Evolutionary conservation across 1,140 invertebrate species (phyloP).

Genomic region (Marisa cornuarietis): DNA sequence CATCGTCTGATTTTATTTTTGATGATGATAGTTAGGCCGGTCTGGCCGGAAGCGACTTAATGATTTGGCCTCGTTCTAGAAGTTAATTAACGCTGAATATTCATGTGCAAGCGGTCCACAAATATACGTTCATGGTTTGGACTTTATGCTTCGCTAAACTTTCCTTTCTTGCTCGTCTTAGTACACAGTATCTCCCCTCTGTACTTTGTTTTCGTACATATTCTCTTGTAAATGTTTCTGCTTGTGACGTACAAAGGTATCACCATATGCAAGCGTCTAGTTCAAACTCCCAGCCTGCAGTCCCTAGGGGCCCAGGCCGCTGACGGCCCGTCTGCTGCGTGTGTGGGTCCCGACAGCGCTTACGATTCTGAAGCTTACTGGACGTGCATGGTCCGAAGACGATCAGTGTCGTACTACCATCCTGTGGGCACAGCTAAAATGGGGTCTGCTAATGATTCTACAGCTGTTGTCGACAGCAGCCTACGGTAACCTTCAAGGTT

Average conservation of each 20-base stretch:
- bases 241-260: constrained; percentile 17
- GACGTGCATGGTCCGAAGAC: constrained; percentile 57
- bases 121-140: no score
- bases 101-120: no score
- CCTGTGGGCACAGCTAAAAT: constrained; percentile 91
- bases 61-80: no score
- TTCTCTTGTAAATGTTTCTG: not conserved
- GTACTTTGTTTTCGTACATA: not conserved
- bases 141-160: no score
- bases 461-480: constrained; percentile 87
- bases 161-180: no score
- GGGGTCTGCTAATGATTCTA: constrained; percentile 85
- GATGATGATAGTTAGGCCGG: no score
- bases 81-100: no score
- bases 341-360: constrained; percentile 20
- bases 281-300: constrained; percentile 15
- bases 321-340: constrained; percentile 22
- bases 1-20: no score
- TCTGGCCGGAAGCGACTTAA: no score
- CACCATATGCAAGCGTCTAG: constrained; percentile 15
- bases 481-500: constrained; percentile 56
- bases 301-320: constrained; percentile 24
- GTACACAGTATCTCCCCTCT: no score
- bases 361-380: constrained; percentile 58
- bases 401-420: constrained; percentile 80